Evolutionary conservation across 2,113 vertebrate species (phyloP).

Genomic region (Channa argus): DNA sequence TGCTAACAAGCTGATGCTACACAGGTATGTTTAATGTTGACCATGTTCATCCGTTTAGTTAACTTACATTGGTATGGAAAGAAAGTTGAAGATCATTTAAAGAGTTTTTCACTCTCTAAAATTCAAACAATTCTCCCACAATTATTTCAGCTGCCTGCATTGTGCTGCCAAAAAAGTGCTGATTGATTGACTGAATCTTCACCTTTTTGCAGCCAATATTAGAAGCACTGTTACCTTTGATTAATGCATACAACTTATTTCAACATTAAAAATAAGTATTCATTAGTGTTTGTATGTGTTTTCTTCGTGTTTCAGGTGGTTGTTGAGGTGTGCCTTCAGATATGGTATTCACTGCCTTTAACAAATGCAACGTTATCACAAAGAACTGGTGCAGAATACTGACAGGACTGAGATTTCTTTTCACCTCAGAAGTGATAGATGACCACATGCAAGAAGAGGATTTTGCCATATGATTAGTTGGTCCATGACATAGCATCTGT

Average conservation of each 20-base stretch:
- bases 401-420: no score
- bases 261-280: background rate
- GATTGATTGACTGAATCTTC: slow-evolving; percentile 7
- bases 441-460: background rate
- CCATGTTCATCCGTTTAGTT: background rate
- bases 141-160: background rate
- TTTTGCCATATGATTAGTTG: background rate
- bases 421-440: background rate
- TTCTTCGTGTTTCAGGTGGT: slow-evolving; percentile 16
- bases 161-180: background rate
- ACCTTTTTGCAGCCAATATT: background rate
- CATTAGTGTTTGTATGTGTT: background rate
- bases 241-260: slow-evolving; percentile 2
- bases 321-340: slow-evolving; percentile 14
- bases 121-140: background rate
- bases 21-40: no score
- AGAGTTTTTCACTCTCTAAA: slow-evolving; percentile 17
- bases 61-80: background rate
- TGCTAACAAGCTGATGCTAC: no score
- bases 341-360: slow-evolving; percentile 1
- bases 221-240: background rate
- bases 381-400: background rate
- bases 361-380: slow-evolving; percentile 5
- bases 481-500: background rate
- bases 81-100: background rate